Base-by-base conservation (phyloP, 2,797 vertebrate genomes). In the Spinibarbus caldwelli region DNA sequence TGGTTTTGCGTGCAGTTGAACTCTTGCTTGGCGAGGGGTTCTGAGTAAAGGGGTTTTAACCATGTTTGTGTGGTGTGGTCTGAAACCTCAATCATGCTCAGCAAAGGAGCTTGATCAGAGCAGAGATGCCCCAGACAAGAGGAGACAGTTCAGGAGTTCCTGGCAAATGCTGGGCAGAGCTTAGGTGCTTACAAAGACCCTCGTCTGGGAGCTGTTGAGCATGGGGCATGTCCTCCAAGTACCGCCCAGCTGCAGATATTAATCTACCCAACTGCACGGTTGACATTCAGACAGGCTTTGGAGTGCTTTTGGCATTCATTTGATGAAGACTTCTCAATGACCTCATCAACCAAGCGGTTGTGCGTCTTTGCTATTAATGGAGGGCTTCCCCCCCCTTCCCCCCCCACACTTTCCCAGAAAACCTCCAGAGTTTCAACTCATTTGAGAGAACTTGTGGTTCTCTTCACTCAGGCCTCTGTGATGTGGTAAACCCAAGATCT, bases 21-120 rank as follows among this genome's bases (percentile, higher is more conserved):
- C 93, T 87, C 89, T 89, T 83, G 87, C 89, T 94, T 93, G 94
- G 93, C 92, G 49, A 84, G 78, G 71, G 89, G 89, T 80, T 91
- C 89, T 89, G 88, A 93, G 88, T 90, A 89, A 92, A 94, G 90
- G 85, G 88, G 92, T 91, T 93, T 90, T 88, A 93, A 90, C 89
- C 91, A 92, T 94, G 93, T 94, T 94, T 94, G 92, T 89, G 92
- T 91, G 91, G 83, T 93, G 92, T 89, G 93, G 93, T 94, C 90
- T 90, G 86, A 91, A 87, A 88, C 89, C 90, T 91, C 88, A 59
- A 88, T 91, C 89, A 23, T 86, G 89, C 87, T 91, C 85, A 81
- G 86, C 43, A 82, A 87, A 88, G 82, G 87, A 90, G 89, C 85
- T 88, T 88, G 87, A 85, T 87, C 87, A 85, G 88, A 89, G 80